phyloP scores from a whole-genome alignment of 2,888 invertebrate genomes.

The Rotaria sp. region DNA sequence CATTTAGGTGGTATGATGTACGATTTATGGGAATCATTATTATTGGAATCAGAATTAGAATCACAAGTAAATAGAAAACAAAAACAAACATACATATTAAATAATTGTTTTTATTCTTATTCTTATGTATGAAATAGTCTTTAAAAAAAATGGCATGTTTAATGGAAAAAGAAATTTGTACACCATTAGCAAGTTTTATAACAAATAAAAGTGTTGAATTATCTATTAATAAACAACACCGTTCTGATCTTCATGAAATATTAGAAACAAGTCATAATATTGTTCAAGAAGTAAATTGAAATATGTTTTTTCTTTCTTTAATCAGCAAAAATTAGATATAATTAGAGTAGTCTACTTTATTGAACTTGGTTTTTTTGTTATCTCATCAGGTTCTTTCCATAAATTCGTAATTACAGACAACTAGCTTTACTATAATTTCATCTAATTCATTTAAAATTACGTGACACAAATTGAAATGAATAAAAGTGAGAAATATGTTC shows the following conservation, averaged over 20 bases:
- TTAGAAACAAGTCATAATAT: not conserved
- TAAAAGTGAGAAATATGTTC: not conserved
- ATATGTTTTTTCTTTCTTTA: not conserved
- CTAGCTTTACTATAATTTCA: no score
- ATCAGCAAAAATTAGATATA: not conserved
- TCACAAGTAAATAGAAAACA: not conserved
- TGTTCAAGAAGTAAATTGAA: not conserved
- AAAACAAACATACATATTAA: not conserved
- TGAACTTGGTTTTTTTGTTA: not conserved
- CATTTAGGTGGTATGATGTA: not conserved
- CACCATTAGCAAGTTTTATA: not conserved
- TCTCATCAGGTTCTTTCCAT: no score
- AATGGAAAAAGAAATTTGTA: constrained; percentile 3
- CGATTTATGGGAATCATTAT: constrained; percentile 26
- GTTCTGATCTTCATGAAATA: not conserved
- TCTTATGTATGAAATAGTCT: not conserved
- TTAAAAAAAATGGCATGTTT: not conserved
- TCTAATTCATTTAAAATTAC: not conserved
- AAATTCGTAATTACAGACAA: no score
- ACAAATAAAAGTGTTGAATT: not conserved
- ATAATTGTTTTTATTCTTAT: not conserved
- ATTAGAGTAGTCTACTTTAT: not conserved
- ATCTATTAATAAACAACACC: constrained; percentile 4
- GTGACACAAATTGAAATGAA: not conserved
- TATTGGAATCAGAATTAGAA: constrained; percentile 15